Conservation (phyloP, 2,888 invertebrate genomes). For the Tanytarsus gracilentus region DNA sequence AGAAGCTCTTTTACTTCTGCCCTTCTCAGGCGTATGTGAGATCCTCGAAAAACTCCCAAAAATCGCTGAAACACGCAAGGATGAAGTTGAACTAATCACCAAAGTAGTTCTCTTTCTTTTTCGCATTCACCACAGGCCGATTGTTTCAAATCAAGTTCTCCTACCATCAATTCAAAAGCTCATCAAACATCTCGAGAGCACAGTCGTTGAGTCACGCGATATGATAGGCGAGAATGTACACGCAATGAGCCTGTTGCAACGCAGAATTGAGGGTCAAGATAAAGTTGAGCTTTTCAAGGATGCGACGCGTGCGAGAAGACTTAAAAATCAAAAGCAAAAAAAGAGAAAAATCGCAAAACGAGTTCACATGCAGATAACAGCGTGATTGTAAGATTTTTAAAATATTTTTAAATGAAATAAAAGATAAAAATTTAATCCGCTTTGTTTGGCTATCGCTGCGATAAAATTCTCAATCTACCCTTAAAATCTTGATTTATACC, state of each 20-base stretch:
- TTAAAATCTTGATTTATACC: no score
- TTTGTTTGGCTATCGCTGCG: no score
- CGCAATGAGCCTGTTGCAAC: slow-evolving; percentile 66
- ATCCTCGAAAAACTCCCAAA: slow-evolving; percentile 62
- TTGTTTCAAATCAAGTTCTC: slow-evolving; percentile 61
- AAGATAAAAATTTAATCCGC: no score
- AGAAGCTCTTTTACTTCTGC: slow-evolving; percentile 76
- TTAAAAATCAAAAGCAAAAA: slow-evolving; percentile 54
- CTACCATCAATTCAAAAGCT: slow-evolving; percentile 42
- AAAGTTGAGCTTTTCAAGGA: slow-evolving; percentile 71
- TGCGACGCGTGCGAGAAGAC: slow-evolving; percentile 54
- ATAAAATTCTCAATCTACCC: no score
- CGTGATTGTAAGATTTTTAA: background rate
- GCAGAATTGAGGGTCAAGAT: slow-evolving; percentile 64
- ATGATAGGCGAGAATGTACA: slow-evolving; percentile 77
- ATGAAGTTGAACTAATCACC: slow-evolving; percentile 65
- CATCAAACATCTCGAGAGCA: slow-evolving; percentile 35
- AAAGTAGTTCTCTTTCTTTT: slow-evolving; percentile 69
- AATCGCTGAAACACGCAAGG: slow-evolving; percentile 55
- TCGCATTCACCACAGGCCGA: slow-evolving; percentile 67
- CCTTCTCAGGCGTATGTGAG: slow-evolving; percentile 71
- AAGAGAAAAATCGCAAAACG: slow-evolving; percentile 57
- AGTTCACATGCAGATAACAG: slow-evolving; percentile 37
- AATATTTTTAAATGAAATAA: no score
- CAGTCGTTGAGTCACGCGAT: slow-evolving; percentile 51